Conservation (phyloP, 2,797 vertebrate genomes). For the Acrossocheilus fasciatus region DNA sequence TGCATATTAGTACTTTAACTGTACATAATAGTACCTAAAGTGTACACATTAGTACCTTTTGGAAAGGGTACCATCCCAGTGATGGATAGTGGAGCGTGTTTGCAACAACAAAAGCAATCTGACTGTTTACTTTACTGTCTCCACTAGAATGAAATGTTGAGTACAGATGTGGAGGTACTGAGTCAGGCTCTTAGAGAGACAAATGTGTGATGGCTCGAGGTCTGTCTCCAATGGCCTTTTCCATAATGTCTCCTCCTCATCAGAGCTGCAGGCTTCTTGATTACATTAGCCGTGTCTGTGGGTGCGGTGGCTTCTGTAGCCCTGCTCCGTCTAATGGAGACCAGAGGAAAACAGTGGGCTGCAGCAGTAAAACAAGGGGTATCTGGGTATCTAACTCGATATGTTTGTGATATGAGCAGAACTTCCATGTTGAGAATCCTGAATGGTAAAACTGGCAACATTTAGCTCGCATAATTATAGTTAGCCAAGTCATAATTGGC, state of each 20-base stretch:
- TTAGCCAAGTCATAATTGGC: background rate
- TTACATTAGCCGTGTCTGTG: background rate
- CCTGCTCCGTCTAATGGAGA: background rate
- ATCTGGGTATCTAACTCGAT: background rate
- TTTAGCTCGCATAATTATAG: background rate
- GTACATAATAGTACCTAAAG: too few species aligned
- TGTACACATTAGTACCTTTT: too few species aligned
- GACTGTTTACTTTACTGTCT: background rate
- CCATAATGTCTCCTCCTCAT: background rate
- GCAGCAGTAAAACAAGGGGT: background rate
- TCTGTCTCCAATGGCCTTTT: slow-evolving; percentile 10
- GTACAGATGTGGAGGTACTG: background rate
- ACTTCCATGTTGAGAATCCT: background rate
- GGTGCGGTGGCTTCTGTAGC: background rate
- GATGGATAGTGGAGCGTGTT: background rate
- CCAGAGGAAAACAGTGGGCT: slow-evolving; percentile 16
- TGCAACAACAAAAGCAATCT: background rate
- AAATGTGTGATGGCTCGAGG: background rate
- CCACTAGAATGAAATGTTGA: background rate
- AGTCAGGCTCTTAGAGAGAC: slow-evolving; percentile 10
- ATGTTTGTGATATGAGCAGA: background rate
- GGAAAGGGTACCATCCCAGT: too few species aligned
- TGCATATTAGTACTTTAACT: background rate
- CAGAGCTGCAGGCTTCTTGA: slow-evolving; percentile 37
- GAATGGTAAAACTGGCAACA: background rate